Conservation (phyloP, 2,888 invertebrate species). For the Parochlus steinenii region DNA sequence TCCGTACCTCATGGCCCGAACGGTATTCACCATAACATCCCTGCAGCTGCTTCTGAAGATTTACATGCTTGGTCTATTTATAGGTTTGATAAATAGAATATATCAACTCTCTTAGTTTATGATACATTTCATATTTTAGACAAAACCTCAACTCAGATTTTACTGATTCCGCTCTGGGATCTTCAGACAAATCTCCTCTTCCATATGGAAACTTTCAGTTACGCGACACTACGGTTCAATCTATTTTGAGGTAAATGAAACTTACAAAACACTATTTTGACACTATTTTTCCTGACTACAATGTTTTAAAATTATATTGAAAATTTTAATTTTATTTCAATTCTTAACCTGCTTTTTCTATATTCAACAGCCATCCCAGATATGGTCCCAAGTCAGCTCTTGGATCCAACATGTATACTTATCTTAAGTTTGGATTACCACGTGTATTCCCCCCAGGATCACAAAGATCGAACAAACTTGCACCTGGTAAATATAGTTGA, state of each 20-base stretch:
- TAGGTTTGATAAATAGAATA: slow-evolving; percentile 36
- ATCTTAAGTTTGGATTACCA: slow-evolving; percentile 84
- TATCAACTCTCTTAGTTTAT: slow-evolving; percentile 8
- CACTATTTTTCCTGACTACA: no score
- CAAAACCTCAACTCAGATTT: slow-evolving; percentile 92
- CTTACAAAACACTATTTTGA: no score
- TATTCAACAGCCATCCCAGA: slow-evolving; percentile 69
- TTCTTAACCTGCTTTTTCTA: neutral
- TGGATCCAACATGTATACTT: slow-evolving; percentile 84
- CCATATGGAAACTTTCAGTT: slow-evolving; percentile 91
- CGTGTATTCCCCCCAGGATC: slow-evolving; percentile 76
- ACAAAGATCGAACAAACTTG: slow-evolving; percentile 44
- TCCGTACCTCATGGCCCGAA: slow-evolving; percentile 73
- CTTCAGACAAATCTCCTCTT: slow-evolving; percentile 80
- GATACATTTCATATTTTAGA: slow-evolving; percentile 32
- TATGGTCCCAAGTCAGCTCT: slow-evolving; percentile 82
- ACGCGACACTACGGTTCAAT: slow-evolving; percentile 82
- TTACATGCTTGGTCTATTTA: slow-evolving; percentile 93
- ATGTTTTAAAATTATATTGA: no score
- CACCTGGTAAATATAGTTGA: no score
- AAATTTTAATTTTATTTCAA: neutral
- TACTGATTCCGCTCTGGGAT: slow-evolving; percentile 84
- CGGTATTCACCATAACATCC: slow-evolving; percentile 40
- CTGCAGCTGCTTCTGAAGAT: slow-evolving; percentile 76
- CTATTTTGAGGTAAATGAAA: no score